Percentiles rank a stretch among this genome's conserved stretches.
These are phyloP conservation scores for Dastarcus helophoroides DNA, from an alignment of 2,888 invertebrate genomes.

Conservation along the genomic window DNA sequence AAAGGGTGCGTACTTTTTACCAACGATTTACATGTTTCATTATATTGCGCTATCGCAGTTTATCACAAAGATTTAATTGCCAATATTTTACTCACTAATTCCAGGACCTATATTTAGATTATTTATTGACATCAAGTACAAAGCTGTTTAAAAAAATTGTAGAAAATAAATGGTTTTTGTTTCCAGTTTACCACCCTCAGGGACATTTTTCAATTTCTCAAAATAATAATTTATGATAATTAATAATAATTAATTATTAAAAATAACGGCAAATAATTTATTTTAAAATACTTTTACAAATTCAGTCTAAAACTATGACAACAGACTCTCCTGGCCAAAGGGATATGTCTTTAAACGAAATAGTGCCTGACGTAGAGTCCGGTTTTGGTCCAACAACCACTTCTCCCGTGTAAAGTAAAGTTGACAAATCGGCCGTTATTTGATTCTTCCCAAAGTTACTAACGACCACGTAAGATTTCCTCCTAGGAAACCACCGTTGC, in stretches of 20 bases:
- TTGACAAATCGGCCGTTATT: slow-evolving; percentile 59
- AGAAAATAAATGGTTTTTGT: neutral
- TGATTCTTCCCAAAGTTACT: slow-evolving; percentile 55
- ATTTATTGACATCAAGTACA: no score
- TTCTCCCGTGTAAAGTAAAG: slow-evolving; percentile 63
- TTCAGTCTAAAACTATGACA: slow-evolving; percentile 50
- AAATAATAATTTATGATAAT: no score
- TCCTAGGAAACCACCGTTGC: slow-evolving; percentile 68
- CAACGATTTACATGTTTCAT: no score
- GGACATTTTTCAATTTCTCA: no score
- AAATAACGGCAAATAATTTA: neutral
- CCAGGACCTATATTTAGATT: no score
- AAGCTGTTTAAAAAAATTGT: slow-evolving; percentile 1
- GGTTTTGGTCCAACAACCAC: slow-evolving; percentile 43
- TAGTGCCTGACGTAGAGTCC: slow-evolving; percentile 33
- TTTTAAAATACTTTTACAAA: slow-evolving; percentile 9
- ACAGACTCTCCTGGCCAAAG: slow-evolving; percentile 51
- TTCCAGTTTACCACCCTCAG: no score
- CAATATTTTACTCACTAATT: no score
- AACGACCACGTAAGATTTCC: slow-evolving; percentile 64
- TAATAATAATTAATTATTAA: slow-evolving; percentile 1
- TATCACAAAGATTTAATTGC: no score
- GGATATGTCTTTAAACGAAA: slow-evolving; percentile 44
- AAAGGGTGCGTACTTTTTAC: no score
- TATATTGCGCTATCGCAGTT: no score